Evolutionary conservation across 2,113 vertebrate genomes (phyloP), one percentile per base, ranked within the genome.

Genomic region (Gorilla gorilla): DNA sequence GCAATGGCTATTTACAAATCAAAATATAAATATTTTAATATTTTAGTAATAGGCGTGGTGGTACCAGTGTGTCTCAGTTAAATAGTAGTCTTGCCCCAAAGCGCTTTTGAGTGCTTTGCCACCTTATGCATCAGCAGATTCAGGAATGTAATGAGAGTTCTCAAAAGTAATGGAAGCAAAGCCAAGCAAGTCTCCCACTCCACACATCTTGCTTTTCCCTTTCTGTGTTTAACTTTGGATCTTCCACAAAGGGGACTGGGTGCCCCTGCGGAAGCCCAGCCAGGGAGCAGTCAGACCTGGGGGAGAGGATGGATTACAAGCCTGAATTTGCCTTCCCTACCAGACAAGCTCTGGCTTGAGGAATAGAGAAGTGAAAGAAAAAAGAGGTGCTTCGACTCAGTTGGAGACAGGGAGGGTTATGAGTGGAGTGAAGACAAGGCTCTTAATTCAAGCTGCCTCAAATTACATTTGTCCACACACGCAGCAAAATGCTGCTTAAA

Each of bases 391-490:
- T 83, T 89, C 12, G 2, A 43, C 50, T 82, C 4, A 5, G 32
- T 50, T 13, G 64, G 64, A 95, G 91, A 88, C 86, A 14, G 45
- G 72, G 76, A 96, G 82, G 32, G 61, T 93, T 82, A 93, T n/a
- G 9, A 43, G 48, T 48, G 64, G 76, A 93, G 45, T 4, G 20
- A 61, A 70, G 38, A 52, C 7, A 66, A 83, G 81, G 18, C 40
- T 64, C 55, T 85, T 81, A 17, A 70, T 35, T 85, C 79, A 61
- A 68, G 78, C 38, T 25, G 73, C 91, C 93, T 97, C 75, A 50
- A 83, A 80, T 96, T 94, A 94, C 94, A 87, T 98, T n/a, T 97
- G 96, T 96, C 89, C 93, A 73, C 97, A 97, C 98, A 97, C 1
- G 93, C 94, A 87, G 87, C 43, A 73, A 81, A 95, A 96, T n/a